A percentile compares a stretch with the other conserved stretches of the same genome.
These are phyloP conservation scores for Pherbina coryleti DNA, from an alignment of 2,888 invertebrate species.

Conservation along the genomic window DNA sequence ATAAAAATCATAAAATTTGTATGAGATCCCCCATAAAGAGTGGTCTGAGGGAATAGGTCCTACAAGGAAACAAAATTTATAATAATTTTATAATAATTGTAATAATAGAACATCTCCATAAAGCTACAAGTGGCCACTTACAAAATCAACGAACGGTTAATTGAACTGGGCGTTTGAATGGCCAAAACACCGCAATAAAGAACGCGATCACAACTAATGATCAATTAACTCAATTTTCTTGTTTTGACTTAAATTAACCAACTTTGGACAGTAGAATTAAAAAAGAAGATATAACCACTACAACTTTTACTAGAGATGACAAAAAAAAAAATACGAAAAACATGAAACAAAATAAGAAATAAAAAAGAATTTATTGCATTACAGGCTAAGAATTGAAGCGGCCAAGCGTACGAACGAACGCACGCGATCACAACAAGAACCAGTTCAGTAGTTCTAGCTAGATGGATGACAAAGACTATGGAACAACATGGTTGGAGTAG, in stretches of 20 bases:
- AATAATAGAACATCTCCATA: no score
- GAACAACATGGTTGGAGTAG: background rate
- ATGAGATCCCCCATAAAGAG: no score
- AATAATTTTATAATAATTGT: no score
- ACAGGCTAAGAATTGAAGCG: background rate
- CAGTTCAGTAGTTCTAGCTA: constrained; percentile 27
- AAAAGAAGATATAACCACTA: background rate
- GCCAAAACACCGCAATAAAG: background rate
- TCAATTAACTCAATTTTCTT: constrained; percentile 36
- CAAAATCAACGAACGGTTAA: background rate
- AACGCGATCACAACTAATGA: constrained; percentile 33
- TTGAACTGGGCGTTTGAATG: background rate
- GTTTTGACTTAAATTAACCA: constrained; percentile 27
- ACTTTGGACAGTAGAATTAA: background rate
- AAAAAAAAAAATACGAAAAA: background rate
- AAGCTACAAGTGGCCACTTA: no score
- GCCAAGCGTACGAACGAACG: background rate
- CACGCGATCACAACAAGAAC: constrained; percentile 26
- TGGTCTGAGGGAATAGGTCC: no score
- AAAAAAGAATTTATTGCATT: constrained; percentile 30
- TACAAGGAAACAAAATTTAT: no score
- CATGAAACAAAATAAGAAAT: constrained; percentile 30
- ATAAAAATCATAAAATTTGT: no score
- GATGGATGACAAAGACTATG: background rate
- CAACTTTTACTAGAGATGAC: background rate